phyloP scores from a whole-genome alignment of 2,797 vertebrate species.

The Platyrinchus mystaceus region DNA sequence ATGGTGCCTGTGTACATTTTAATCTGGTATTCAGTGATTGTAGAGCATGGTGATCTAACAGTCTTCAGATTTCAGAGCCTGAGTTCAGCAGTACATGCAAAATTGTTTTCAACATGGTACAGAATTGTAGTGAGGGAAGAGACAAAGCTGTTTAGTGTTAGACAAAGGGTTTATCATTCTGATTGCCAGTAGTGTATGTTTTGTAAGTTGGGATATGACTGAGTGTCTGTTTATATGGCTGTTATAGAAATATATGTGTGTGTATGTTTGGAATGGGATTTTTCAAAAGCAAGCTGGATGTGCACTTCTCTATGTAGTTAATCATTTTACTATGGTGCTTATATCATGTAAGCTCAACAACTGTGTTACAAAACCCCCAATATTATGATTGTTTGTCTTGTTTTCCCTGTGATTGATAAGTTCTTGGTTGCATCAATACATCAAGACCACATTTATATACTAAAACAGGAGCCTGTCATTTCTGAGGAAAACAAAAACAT shows the following conservation, averaged over 20 bases:
- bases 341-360: not conserved
- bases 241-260: not conserved
- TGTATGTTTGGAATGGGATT: not conserved
- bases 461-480: not conserved
- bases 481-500: not conserved
- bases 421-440: not conserved
- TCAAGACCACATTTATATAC: not conserved
- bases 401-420: not conserved
- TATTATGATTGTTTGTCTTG: not conserved
- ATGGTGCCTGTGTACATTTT: not conserved
- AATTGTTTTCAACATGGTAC: not conserved
- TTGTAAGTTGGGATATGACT: not conserved
- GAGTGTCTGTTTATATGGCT: not conserved
- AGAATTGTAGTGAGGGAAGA: not conserved
- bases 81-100: not conserved
- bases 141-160: conserved; percentile 7
- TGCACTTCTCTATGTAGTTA: not conserved
- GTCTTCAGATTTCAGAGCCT: not conserved
- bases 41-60: not conserved
- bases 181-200: not conserved
- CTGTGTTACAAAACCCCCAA: not conserved
- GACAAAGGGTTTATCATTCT: conserved; percentile 16
- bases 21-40: not conserved
- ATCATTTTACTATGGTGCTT: not conserved
- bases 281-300: conserved; percentile 20